Evolutionary conservation across 1,140 invertebrate genomes (phyloP).

Genomic region (Zaprionus lachaisei): DNA sequence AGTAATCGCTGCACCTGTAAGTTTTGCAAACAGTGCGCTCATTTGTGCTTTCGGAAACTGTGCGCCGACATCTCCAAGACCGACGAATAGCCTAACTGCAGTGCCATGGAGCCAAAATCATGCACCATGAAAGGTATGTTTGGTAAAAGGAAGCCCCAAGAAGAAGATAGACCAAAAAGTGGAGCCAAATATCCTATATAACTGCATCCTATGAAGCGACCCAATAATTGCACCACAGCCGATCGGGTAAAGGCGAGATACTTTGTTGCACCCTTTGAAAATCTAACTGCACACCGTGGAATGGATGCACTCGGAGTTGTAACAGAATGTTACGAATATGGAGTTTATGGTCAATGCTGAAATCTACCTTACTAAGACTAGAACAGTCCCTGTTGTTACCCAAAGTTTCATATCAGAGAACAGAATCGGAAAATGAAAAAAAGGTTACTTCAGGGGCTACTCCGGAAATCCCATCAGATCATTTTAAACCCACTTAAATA

Average conservation of each 20-base stretch:
- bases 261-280: slow-evolving; percentile 50
- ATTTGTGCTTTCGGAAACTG: slow-evolving; percentile 67
- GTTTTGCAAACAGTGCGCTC: slow-evolving; percentile 60
- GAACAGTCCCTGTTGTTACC: not conserved
- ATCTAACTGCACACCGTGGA: slow-evolving; percentile 29
- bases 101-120: not conserved
- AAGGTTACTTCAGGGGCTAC: not conserved
- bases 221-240: slow-evolving; percentile 52
- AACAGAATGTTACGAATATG: not conserved
- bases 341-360: not conserved
- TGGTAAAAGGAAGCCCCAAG: not conserved
- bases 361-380: not conserved
- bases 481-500: not conserved
- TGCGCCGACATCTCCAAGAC: slow-evolving; percentile 67
- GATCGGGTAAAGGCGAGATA: slow-evolving; percentile 48
- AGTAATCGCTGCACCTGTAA: slow-evolving; percentile 66
- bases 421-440: not conserved
- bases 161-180: slow-evolving; percentile 27
- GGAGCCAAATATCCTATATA: slow-evolving; percentile 42
- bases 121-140: not conserved
- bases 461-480: too few species aligned
- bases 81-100: slow-evolving; percentile 15
- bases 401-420: not conserved
- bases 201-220: slow-evolving; percentile 33
- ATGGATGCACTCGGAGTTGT: not conserved